Evolutionary conservation across 2,113 vertebrate genomes (phyloP).

Genomic region (Eptesicus fuscus): DNA sequence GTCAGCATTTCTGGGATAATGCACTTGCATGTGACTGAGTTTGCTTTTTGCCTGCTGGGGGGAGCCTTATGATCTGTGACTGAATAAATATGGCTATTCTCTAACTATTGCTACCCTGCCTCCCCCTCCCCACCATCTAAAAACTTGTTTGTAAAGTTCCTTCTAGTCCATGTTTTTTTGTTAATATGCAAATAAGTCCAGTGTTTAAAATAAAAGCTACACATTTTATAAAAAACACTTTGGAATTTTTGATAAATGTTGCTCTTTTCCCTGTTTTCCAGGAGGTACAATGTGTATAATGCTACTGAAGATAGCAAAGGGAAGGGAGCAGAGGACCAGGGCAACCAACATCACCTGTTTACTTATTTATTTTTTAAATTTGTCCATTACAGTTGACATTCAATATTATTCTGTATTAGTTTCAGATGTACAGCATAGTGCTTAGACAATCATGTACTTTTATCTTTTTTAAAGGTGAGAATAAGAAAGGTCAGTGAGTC

Average conservation of each 20-base stretch:
- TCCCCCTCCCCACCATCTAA: too few species aligned
- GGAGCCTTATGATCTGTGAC: neutral
- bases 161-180: neutral
- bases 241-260: neutral
- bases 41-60: neutral
- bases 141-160: neutral
- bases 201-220: conserved; percentile 2
- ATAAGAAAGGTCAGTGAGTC: neutral
- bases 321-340: neutral
- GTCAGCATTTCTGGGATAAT: conserved; percentile 35
- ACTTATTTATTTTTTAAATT: neutral
- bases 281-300: neutral
- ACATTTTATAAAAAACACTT: neutral
- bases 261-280: neutral
- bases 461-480: neutral
- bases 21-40: neutral
- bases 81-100: neutral
- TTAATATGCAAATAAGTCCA: conserved; percentile 29
- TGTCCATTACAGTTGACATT: neutral
- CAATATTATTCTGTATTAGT: neutral
- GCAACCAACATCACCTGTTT: neutral
- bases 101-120: neutral
- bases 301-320: neutral
- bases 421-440: neutral
- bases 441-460: neutral